Evolutionary conservation across 1,140 invertebrate species (phyloP).

Genomic region (Drosophila suzukii): DNA sequence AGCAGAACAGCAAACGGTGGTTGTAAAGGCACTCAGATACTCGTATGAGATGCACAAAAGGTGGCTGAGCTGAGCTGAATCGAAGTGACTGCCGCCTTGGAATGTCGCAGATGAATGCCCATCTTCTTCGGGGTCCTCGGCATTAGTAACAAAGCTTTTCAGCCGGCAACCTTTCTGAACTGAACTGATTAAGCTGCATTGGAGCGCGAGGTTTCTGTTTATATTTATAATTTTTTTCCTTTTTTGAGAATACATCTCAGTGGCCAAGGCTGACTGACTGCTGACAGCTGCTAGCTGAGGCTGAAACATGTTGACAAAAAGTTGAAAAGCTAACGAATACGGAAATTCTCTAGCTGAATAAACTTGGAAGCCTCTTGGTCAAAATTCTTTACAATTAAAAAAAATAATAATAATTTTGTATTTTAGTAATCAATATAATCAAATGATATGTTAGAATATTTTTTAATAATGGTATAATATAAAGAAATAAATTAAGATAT

Average conservation of each 20-base stretch:
- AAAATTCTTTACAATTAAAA: no score
- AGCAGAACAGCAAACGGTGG: constrained; percentile 30
- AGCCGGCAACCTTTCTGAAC: constrained; percentile 66
- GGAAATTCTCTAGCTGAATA: neutral
- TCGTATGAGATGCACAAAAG: constrained; percentile 22
- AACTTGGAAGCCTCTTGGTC: neutral
- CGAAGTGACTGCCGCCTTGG: constrained; percentile 44
- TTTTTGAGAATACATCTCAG: constrained; percentile 25
- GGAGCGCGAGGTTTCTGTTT: constrained; percentile 42
- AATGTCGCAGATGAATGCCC: constrained; percentile 76
- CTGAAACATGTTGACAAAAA: constrained; percentile 61
- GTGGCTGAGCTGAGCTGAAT: constrained; percentile 19
- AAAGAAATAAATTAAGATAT: no score
- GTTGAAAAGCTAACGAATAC: constrained; percentile 1
- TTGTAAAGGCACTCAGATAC: constrained; percentile 29
- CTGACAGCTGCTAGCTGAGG: constrained; percentile 48
- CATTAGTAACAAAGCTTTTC: constrained; percentile 53
- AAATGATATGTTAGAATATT: no score
- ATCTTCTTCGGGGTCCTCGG: constrained; percentile 1
- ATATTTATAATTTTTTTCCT: constrained; percentile 30
- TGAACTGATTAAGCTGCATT: constrained; percentile 76
- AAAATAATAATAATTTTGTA: no score
- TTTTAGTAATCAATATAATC: no score
- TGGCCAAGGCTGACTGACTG: constrained; percentile 58
- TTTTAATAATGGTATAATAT: no score